Evolutionary conservation across 2,888 invertebrate species (phyloP), one percentile per base, ranked within the genome.

Genomic region (Eupelmus urozonus): DNA sequence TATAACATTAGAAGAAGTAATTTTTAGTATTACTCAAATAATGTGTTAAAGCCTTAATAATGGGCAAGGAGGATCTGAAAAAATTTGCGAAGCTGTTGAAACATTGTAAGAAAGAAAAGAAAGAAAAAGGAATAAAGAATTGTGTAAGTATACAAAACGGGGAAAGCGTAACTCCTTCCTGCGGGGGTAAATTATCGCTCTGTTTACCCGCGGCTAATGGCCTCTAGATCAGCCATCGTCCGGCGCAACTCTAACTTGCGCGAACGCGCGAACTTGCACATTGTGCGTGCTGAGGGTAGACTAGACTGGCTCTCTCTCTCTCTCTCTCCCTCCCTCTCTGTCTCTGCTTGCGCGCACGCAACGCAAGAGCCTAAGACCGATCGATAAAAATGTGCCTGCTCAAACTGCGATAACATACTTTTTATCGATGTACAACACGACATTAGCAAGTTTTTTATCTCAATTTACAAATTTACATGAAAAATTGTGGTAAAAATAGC

Each of bases 131-230:
- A 80, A 82, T 84, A 87, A 88, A 88, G 85, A 85, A 87, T 82
- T 34, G 9, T n/a, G n/a, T n/a, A n/a, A n/a, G n/a, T n/a, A n/a
- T n/a, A 34, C 82, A 81, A 84, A 84, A 84, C 84, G 85, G 86
- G 85, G 84, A 84, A 87, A 86, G 86, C 87, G 87, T 85, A 86
- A 88, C 87, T 88, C 87, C 87, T 82, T 85, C 82, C 82, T 83
- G 85, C n/a, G n/a, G n/a, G 86, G 3, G 85, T 88, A 88, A 89
- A 89, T 88, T 88, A 89, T 88, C 84, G 86, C 85, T 88, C 88
- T 89, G 89, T 89, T 89, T 89, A 89, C 89, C 85, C 86, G 84
- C 83, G 84, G 87, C 87, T 89, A 89, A 89, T 89, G 88, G 89
- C 86, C 86, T 86, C 85, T 85, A 86, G 85, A 88, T 88, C 87